These are phyloP conservation scores for Alectoris magna DNA, from an alignment of 2,797 vertebrate genomes.

Conservation along the genomic window DNA sequence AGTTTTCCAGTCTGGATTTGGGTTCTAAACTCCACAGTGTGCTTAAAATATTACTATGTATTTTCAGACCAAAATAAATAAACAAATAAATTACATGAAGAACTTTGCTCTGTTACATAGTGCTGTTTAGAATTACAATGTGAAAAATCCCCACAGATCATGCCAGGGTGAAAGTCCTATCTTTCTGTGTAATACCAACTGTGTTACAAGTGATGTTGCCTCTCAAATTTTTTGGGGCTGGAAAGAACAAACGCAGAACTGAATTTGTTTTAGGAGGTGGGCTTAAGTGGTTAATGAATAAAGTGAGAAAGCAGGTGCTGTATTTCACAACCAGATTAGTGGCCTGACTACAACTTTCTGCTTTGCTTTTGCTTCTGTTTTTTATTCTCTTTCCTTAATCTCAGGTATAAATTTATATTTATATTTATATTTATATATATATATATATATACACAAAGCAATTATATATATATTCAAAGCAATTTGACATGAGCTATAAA, in stretches of 20 bases:
- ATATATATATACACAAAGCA: too few relatives aligned
- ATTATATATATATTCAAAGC: background rate
- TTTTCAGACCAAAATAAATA: background rate
- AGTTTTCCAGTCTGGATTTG: background rate
- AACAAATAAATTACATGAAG: background rate
- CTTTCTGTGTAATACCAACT: background rate
- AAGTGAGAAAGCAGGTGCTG: background rate
- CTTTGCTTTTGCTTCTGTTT: background rate
- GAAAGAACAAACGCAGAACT: background rate
- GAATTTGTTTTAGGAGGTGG: background rate
- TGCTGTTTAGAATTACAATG: background rate
- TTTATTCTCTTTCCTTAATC: background rate
- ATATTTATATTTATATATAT: too few relatives aligned
- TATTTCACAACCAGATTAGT: background rate
- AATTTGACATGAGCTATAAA: background rate
- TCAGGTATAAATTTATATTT: background rate
- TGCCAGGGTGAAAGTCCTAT: background rate
- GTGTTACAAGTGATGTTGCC: background rate
- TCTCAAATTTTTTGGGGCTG: background rate
- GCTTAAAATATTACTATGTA: background rate
- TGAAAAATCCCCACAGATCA: background rate
- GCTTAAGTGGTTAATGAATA: background rate
- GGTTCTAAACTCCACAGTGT: background rate
- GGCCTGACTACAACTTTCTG: background rate
- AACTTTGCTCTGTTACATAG: background rate